Conservation (phyloP, 1,140 invertebrate species). For the Drosophila ananassae region DNA sequence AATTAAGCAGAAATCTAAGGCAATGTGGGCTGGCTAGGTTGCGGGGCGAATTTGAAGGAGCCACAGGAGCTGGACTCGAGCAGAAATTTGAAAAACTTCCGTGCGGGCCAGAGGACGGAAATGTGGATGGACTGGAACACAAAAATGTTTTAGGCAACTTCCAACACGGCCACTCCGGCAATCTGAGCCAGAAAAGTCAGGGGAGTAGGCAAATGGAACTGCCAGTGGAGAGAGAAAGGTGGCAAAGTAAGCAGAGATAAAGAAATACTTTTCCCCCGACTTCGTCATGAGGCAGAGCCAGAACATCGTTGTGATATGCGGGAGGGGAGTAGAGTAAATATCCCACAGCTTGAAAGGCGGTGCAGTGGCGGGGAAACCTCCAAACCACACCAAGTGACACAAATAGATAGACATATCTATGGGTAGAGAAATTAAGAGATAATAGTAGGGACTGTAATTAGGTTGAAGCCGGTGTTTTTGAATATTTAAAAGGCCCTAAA, state of each 20-base stretch:
- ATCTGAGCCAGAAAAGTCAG: constrained; percentile 30
- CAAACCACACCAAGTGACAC: constrained; percentile 62
- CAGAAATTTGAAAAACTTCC: constrained; percentile 59
- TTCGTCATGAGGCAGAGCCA: constrained; percentile 24
- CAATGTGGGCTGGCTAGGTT: constrained; percentile 12
- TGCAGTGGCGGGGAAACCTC: constrained; percentile 1
- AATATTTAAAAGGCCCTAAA: neutral
- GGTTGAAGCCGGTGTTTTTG: constrained; percentile 8
- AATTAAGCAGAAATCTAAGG: constrained; percentile 70
- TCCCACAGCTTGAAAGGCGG: constrained; percentile 20
- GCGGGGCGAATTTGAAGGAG: constrained; percentile 5
- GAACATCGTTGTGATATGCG: constrained; percentile 3
- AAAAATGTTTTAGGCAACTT: constrained; percentile 69
- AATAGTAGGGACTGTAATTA: constrained; percentile 18
- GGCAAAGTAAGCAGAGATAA: constrained; percentile 43
- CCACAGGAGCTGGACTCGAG: constrained; percentile 19
- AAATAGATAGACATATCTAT: constrained; percentile 54
- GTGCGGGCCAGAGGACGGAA: constrained; percentile 7
- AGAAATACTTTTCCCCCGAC: constrained; percentile 10
- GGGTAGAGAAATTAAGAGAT: constrained; percentile 15
- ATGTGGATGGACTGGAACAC: constrained; percentile 30
- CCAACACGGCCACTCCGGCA: constrained; percentile 37
- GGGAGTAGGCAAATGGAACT: neutral
- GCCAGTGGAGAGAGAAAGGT: constrained; percentile 14
- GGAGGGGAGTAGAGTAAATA: constrained; percentile 26